Evolutionary conservation across 2,888 invertebrate species (phyloP).

Genomic region (Desoria tigrina): DNA sequence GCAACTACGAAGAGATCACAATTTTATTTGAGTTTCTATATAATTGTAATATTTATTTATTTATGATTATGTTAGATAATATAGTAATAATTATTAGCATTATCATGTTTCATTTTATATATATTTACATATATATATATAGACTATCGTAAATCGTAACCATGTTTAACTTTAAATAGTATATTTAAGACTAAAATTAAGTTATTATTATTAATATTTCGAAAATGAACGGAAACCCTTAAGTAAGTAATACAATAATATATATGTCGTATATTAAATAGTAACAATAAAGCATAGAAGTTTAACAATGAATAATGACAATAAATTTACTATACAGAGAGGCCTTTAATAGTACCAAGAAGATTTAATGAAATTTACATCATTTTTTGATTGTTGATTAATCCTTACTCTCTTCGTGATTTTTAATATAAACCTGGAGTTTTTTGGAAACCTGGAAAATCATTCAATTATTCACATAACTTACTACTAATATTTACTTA

Average conservation of each 20-base stretch:
- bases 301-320: neutral
- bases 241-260: neutral
- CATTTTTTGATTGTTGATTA: neutral
- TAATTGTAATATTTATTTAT: slow-evolving; percentile 10
- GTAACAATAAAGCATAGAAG: neutral
- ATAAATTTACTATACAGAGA: slow-evolving; percentile 9
- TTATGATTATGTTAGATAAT: slow-evolving; percentile 3
- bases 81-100: no score
- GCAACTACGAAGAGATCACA: slow-evolving; percentile 19
- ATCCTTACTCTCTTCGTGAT: neutral
- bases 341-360: slow-evolving; percentile 20
- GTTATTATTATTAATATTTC: neutral
- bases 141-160: neutral
- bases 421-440: neutral
- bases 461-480: no score
- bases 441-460: no score
- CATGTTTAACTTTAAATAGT: neutral
- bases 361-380: slow-evolving; percentile 17
- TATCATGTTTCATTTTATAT: no score
- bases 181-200: neutral
- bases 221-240: neutral
- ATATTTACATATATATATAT: neutral
- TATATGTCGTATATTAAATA: neutral
- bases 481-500: neutral
- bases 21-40: slow-evolving; percentile 25